Evolutionary conservation across 2,797 vertebrate genomes (phyloP).

Genomic region (Psittacula echo): DNA sequence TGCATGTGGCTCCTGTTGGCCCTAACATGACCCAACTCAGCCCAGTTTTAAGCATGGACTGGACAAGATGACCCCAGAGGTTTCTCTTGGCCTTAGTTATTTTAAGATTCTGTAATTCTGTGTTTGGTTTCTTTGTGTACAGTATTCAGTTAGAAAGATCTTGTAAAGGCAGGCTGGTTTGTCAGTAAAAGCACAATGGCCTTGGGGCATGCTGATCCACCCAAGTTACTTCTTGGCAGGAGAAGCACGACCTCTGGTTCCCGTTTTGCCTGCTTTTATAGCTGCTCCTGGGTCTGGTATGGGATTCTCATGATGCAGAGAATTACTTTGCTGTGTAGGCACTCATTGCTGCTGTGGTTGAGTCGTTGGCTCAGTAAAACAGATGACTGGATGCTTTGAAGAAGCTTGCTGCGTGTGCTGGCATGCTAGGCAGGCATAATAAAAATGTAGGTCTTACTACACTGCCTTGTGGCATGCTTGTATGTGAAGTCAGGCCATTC

Average conservation of each 20-base stretch:
- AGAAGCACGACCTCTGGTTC: conserved; percentile 12
- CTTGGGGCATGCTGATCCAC: background rate
- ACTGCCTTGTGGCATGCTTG: background rate
- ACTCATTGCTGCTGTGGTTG: conserved; percentile 17
- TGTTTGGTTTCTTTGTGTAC: background rate
- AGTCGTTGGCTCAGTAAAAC: background rate
- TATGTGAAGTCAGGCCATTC: background rate
- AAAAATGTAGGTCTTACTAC: background rate
- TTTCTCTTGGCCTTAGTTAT: background rate
- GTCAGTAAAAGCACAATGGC: background rate
- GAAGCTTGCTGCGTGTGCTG: background rate
- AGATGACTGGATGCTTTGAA: conserved; percentile 33
- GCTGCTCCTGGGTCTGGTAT: background rate
- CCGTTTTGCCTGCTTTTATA: conserved; percentile 5
- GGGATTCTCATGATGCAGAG: background rate
- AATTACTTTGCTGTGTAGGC: background rate
- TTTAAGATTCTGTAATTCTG: background rate
- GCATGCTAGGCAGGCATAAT: background rate
- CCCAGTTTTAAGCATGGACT: background rate
- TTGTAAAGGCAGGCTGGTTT: conserved; percentile 11
- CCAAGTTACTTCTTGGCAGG: conserved; percentile 9
- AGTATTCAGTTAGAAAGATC: background rate
- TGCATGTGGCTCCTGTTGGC: background rate
- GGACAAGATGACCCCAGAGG: background rate
- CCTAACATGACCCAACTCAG: background rate